Base-by-base conservation (phyloP, 2,113 vertebrate genomes). In the Ceyx melanurus region DNA sequence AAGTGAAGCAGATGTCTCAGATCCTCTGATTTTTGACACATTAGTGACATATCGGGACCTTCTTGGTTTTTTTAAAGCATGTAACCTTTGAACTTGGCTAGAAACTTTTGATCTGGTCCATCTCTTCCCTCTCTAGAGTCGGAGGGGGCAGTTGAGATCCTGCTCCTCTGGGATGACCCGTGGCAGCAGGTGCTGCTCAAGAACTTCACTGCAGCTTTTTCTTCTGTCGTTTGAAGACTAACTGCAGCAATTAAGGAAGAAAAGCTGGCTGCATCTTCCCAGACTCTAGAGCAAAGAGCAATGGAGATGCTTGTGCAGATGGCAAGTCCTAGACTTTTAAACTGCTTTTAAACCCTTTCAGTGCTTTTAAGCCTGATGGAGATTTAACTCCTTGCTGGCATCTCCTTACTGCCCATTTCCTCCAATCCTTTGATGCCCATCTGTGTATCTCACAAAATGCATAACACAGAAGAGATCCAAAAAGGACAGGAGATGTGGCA, bases 131-230 rank as follows among this genome's bases (percentile, higher is more conserved):
- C 51, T 50, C n/a, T 26, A 45, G 45, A 5, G 2, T 0, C 0
- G 0, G 35, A 29, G 0, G 0, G 22, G 17, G 26, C 29, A 37
- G 15, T 8, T 0, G 2, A 35, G 18, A 76, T 42, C 62, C 58
- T 1, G 0, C 19, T 60, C 56, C 54, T 35, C 1, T 1, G 45
- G 33, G 40, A 50, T 1, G 0, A 40, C 31, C 58, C 9, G 9
- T 0, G 1, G 68, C 48, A 23, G 21, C 46, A 8, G 35, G 37
- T 37, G 31, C 25, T 1, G 3, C 60, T 61, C 51, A 33, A 9
- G 13, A 73, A 64, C 56, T 58, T 88, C 61, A 21, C 28, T 28
- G 73, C 0, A 0, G 48, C 76, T 92, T 72, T 11, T 77, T 57
- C 61, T 92, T 58, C 77, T 67, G 3, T 2, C 3, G 1, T 46